Evolutionary conservation across 2,888 invertebrate genomes (phyloP).

Genomic region (Strigamia transsilvanica): DNA sequence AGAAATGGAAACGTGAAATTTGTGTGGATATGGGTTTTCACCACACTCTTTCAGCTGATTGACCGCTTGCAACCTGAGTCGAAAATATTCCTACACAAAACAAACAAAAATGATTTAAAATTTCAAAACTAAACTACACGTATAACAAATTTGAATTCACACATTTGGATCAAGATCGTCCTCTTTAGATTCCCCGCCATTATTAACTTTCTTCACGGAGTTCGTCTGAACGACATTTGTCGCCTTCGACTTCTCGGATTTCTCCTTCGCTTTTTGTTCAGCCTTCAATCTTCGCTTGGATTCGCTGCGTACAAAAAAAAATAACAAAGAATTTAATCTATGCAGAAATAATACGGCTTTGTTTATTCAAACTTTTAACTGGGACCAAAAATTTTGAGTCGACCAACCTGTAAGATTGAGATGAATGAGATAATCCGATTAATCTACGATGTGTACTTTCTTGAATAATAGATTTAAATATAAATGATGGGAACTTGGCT

Average conservation of each 20-base stretch:
- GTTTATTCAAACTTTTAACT: background rate
- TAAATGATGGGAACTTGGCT: constrained; percentile 28
- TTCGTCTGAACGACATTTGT: constrained; percentile 56
- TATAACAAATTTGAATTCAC: constrained; percentile 57
- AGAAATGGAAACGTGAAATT: constrained; percentile 90
- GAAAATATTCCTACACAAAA: constrained; percentile 77
- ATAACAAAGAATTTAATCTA: background rate
- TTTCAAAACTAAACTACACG: background rate
- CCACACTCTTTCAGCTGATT: constrained; percentile 79
- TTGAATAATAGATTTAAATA: constrained; percentile 11
- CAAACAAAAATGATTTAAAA: background rate
- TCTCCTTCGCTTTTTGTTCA: constrained; percentile 92
- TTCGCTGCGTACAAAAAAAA: constrained; percentile 74
- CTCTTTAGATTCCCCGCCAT: constrained; percentile 62
- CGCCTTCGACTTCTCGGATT: constrained; percentile 70
- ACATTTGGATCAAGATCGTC: constrained; percentile 92
- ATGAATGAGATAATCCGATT: background rate
- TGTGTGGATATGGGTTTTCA: constrained; percentile 94
- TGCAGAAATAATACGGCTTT: background rate
- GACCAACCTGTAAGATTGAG: constrained; percentile 16
- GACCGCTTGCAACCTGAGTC: constrained; percentile 81
- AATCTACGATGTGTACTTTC: constrained; percentile 11
- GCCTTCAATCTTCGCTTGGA: constrained; percentile 89
- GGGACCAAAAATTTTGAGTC: background rate
- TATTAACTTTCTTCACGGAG: constrained; percentile 64